Percentiles rank a stretch among this genome's conserved stretches.
Conservation (phyloP, 2,797 vertebrate species). For the Centropyge bicolor region DNA sequence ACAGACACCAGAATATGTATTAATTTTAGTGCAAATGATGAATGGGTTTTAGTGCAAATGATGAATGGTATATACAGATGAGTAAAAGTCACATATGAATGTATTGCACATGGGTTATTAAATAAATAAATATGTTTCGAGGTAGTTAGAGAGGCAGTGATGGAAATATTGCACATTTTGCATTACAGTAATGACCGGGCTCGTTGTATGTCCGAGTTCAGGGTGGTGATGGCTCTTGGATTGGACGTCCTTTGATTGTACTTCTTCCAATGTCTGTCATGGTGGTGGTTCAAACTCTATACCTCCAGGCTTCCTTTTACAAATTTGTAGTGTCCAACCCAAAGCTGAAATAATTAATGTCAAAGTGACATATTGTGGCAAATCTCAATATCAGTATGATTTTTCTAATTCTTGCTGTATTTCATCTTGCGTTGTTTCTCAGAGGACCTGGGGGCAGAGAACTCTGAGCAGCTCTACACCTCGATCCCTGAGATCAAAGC, state of each 20-base stretch:
- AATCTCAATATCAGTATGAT: not conserved
- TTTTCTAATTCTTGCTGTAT: not conserved
- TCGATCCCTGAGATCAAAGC: constrained; percentile 95
- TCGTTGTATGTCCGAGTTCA: too few relatives aligned
- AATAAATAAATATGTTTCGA: too few relatives aligned
- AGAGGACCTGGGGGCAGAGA: constrained; percentile 96
- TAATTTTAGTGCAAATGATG: too few relatives aligned
- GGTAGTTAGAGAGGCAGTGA: too few relatives aligned
- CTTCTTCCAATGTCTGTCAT: not conserved
- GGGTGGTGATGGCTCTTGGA: too few relatives aligned
- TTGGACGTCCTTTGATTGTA: not conserved
- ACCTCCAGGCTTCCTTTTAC: not conserved
- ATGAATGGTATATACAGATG: too few relatives aligned
- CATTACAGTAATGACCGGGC: too few relatives aligned
- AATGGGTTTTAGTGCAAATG: too few relatives aligned
- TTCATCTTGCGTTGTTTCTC: constrained; percentile 13
- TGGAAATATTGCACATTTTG: too few relatives aligned
- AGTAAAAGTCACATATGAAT: too few relatives aligned
- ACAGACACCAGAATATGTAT: too few relatives aligned
- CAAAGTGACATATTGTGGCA: not conserved
- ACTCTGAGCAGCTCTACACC: constrained; percentile 92
- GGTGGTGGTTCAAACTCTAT: not conserved
- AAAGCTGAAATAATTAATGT: not conserved
- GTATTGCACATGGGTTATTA: too few relatives aligned
- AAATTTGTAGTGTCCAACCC: not conserved